Evolutionary conservation across 2,888 invertebrate species (phyloP).

Genomic region (Cantharis flavilabris): DNA sequence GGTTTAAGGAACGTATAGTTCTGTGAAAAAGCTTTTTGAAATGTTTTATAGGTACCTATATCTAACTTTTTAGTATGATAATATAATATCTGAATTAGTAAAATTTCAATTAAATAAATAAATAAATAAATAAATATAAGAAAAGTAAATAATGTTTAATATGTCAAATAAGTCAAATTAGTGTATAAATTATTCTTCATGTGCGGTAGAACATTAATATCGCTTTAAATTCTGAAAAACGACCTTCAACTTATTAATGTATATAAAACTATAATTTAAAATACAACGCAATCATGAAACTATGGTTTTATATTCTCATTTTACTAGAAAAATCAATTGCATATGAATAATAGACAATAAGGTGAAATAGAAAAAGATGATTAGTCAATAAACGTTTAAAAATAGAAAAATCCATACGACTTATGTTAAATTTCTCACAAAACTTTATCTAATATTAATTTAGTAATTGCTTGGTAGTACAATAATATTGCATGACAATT

Average conservation of each 20-base stretch:
- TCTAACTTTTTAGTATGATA: too few species aligned
- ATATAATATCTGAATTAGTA: too few species aligned
- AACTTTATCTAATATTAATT: not conserved
- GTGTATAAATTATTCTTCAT: not conserved
- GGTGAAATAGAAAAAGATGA: not conserved
- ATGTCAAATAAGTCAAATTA: too few species aligned
- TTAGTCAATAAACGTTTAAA: not conserved
- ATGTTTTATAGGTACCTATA: too few species aligned
- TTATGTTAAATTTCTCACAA: not conserved
- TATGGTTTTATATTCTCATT: not conserved
- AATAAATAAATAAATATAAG: too few species aligned
- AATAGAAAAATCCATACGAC: constrained; percentile 1
- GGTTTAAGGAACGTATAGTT: too few species aligned
- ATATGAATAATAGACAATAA: not conserved
- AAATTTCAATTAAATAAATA: too few species aligned
- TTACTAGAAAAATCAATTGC: not conserved
- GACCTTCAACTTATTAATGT: not conserved
- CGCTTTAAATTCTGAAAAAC: not conserved
- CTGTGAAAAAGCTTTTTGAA: too few species aligned
- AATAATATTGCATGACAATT: not conserved
- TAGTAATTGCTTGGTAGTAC: not conserved
- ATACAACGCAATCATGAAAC: not conserved
- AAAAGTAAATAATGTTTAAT: too few species aligned
- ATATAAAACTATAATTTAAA: not conserved
- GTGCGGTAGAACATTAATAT: not conserved